Conservation (phyloP, 2,888 invertebrate species). For the Microctonus aethiopoides region DNA sequence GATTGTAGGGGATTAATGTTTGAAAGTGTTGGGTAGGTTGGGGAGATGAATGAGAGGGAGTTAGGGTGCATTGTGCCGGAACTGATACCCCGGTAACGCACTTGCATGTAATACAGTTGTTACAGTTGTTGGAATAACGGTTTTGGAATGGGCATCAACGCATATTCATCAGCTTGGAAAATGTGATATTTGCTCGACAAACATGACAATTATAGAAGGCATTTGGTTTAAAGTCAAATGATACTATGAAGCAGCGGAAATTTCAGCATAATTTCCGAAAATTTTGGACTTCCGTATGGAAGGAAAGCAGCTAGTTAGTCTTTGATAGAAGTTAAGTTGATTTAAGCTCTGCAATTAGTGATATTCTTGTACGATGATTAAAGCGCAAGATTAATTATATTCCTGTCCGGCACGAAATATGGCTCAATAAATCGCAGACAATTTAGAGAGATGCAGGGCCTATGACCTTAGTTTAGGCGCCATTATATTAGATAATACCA, state of each 20-base stretch:
- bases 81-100: not conserved
- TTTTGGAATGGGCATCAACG: not conserved
- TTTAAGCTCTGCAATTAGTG: not conserved
- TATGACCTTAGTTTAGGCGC: slow-evolving; percentile 40
- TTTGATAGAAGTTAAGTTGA: not conserved
- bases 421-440: slow-evolving; percentile 4
- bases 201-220: not conserved
- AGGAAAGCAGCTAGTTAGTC: not conserved
- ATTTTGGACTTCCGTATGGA: not conserved
- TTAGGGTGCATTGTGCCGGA: not conserved
- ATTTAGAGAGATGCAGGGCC: not conserved
- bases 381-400: not conserved
- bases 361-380: not conserved
- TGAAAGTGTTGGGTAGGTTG: not conserved
- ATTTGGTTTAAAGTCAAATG: not conserved
- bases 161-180: not conserved
- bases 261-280: not conserved
- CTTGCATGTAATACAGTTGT: not conserved
- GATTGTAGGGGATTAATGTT: not conserved
- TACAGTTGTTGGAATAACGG: not conserved
- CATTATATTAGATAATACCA: not conserved
- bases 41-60: not conserved
- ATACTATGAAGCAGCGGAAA: not conserved
- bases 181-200: not conserved
- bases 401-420: not conserved